Base-by-base conservation (phyloP, 2,888 invertebrate species). In the Venusia cambrica region DNA sequence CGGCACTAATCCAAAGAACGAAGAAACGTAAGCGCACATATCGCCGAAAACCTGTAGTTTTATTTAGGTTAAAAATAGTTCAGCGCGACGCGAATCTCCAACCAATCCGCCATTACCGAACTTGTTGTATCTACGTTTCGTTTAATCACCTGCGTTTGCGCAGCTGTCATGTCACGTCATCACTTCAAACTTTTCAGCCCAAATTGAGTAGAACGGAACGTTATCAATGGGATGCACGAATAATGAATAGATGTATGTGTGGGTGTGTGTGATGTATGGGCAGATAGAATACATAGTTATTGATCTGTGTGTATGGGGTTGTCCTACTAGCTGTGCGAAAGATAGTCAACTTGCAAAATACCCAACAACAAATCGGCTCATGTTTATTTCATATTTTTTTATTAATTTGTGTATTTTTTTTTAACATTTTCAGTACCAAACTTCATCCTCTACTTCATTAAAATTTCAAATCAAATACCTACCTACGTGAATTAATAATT, bases 51-150 rank as follows among this genome's bases (percentile, higher is more conserved):
- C 84, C 87, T 80, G 78, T 85, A 83, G 81, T 85, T 79, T 87
- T 76, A 87, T 87, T 87, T 83, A 88, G 87, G 87, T 88, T 88
- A 87, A 81, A 87, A 87, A 88, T 88, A 88, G 87, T 87, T 80
- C 81, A 80, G 76, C 74, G 80, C 73, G 85, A 87, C 83, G 85
- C 87, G 83, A 85, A 81, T 79, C 79, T 78, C 75, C 81, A 78
- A 80, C 84, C 73, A 51, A 80, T 84, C 84, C 87, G 87, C 87
- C 87, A 87, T 88, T 87, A 85, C 80, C 71, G 68, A 77, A 39
- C 80, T 81, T 79, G 78, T 80, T 75, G 62, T 73, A 65, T 63
- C 54, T 60, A 72, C 71, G 50, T 73, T 68, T 60, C 73, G 70
- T 70, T 71, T 62, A 56, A n/a, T n/a, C n/a, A n/a, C 58, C 55